phyloP scores from a whole-genome alignment of 2,113 vertebrate genomes.

The Cynopterus brachyotis region DNA sequence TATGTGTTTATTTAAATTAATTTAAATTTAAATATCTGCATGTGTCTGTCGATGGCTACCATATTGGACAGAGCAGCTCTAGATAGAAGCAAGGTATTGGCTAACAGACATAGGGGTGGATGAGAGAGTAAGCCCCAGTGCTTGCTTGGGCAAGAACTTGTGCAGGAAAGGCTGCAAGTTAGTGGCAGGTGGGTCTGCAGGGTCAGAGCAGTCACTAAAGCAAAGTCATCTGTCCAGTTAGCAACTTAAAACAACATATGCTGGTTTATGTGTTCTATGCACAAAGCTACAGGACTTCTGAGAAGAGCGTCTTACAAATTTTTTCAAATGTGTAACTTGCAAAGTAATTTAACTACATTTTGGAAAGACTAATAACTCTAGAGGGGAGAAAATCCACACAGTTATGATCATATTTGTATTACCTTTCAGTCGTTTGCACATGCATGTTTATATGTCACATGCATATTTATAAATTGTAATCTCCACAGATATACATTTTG shows the following conservation, averaged over 20 bases:
- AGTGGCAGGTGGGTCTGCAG: background rate
- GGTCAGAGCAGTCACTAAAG: background rate
- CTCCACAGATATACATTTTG: background rate
- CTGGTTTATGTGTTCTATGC: background rate
- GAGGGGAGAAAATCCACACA: background rate
- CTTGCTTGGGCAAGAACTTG: background rate
- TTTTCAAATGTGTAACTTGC: constrained; percentile 28
- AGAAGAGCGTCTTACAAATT: background rate
- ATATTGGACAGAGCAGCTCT: background rate
- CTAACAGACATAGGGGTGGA: background rate
- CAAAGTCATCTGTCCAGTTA: background rate
- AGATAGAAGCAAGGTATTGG: background rate
- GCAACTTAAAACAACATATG: background rate
- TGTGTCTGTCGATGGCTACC: background rate
- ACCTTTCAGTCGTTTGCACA: background rate
- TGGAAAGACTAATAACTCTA: background rate
- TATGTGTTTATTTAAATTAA: background rate
- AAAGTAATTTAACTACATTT: background rate
- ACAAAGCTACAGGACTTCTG: background rate
- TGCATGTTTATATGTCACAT: background rate
- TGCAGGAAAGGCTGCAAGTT: background rate
- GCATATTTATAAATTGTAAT: background rate
- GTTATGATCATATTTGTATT: background rate
- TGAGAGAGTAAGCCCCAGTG: background rate
- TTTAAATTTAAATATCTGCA: background rate